These are phyloP conservation scores for Propithecus perrieri DNA, from an alignment of 2,797 vertebrate genomes.

Conservation along the genomic window DNA sequence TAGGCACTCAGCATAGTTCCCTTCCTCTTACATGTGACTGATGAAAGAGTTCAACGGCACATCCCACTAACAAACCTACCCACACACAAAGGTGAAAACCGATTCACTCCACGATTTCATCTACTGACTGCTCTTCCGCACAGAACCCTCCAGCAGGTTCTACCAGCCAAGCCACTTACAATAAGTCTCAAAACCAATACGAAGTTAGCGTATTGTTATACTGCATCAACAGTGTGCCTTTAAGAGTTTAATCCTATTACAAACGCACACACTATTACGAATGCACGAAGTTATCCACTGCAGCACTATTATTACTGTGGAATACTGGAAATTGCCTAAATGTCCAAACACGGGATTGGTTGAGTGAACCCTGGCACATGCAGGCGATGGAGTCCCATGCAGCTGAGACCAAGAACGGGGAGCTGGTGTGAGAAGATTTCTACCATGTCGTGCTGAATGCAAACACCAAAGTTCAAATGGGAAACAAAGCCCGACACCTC, in stretches of 20 bases:
- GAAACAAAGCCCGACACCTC: background rate
- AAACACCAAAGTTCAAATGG: background rate
- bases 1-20: background rate
- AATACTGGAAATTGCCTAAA: background rate
- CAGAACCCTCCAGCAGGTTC: background rate
- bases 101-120: background rate
- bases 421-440: background rate
- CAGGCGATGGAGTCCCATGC: accelerated
- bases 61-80: background rate
- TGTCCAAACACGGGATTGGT: background rate
- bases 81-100: too few relatives aligned
- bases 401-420: background rate
- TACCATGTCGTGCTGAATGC: accelerated
- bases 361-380: background rate
- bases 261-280: background rate
- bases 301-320: background rate
- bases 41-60: accelerated
- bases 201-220: background rate
- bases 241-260: background rate
- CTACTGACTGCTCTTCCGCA: background rate
- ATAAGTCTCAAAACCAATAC: background rate
- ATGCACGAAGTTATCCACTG: background rate
- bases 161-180: background rate
- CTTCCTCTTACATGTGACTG: background rate
- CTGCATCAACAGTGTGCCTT: background rate